Base-by-base conservation (phyloP, 2,888 invertebrate species). In the Brachypterus glaber region DNA sequence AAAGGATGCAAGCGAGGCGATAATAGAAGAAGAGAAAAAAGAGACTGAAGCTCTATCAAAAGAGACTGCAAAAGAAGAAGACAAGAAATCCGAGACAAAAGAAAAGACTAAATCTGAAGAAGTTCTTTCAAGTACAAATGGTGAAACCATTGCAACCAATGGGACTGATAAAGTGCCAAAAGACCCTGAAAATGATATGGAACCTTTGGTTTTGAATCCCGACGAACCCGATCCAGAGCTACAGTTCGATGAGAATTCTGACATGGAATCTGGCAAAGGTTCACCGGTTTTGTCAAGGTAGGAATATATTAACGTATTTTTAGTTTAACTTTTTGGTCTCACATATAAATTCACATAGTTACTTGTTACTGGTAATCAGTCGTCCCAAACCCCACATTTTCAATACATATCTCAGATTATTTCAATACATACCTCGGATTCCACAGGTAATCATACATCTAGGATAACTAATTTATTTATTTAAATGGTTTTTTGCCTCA, bases 221-320 rank as follows among this genome's bases (percentile, higher is more conserved):
- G 62, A 62, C 33, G 58, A 58, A 33, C 51, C 53, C 1, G 56
- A 60, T 40, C 55, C 61, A 1, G 63, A 63, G 48, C 39, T 62
- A 15, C 53, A 57, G 25, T 62, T 62, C 45, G 62, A 61, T 26
- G 63, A 62, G 29, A 56, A 46, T 40, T 62, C 62, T 3, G 62
- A 61, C 41, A 41, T 48, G 18, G 58, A 60, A 21, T 54, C 55
- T 1, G 57, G 54, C 13, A 60, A 60, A 42, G 52, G 50, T 24
- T 64, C 64, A 4, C 64, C 64, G 3, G 35, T 53, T 11, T 40
- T 55, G 11, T 45, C 42, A 2, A 52, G 21, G 21, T 21, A n/a
- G n/a, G n/a, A n/a, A n/a, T n/a, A n/a, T n/a, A n/a, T n/a, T n/a
- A n/a, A n/a, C n/a, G n/a, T n/a, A n/a, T n/a, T n/a, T n/a, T n/a